A percentile compares a stretch with the other conserved stretches of the same genome.
phyloP scores from a whole-genome alignment of 2,797 vertebrate genomes.

The Carcharodon carcharias region DNA sequence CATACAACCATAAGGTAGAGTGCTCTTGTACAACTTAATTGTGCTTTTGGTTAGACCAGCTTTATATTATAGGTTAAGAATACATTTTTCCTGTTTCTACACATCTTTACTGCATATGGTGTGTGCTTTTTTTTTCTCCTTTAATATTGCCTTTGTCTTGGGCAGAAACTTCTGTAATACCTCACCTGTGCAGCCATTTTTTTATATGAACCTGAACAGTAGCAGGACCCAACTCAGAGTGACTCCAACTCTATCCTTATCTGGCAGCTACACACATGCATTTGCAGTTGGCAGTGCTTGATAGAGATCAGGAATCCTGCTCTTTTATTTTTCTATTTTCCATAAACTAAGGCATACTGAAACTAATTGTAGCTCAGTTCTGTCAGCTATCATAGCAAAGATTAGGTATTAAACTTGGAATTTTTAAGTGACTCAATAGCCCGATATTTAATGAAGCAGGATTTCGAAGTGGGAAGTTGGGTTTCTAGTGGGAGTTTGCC shows the following conservation, averaged over 20 bases:
- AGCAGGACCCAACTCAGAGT: background rate
- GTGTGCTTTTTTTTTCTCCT: background rate
- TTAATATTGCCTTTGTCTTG: background rate
- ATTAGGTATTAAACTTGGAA: background rate
- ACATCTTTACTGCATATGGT: background rate
- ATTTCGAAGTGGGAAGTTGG: too few relatives aligned
- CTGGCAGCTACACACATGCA: background rate
- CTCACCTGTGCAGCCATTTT: background rate
- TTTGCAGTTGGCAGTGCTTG: background rate
- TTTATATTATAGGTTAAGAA: background rate
- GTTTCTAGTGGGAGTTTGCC: too few relatives aligned
- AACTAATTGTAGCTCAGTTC: background rate
- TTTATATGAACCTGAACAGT: background rate
- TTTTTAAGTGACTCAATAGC: background rate
- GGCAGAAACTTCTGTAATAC: background rate
- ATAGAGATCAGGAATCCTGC: background rate
- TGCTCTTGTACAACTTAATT: background rate
- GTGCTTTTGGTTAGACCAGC: background rate
- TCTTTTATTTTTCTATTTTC: background rate
- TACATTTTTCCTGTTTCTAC: background rate
- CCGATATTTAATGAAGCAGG: too few relatives aligned
- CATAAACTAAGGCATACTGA: background rate
- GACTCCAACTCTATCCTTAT: background rate
- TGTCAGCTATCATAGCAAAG: background rate
- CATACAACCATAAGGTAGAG: constrained; percentile 93